Conservation (phyloP, 2,797 vertebrate species). For the Hybognathus amarus region DNA sequence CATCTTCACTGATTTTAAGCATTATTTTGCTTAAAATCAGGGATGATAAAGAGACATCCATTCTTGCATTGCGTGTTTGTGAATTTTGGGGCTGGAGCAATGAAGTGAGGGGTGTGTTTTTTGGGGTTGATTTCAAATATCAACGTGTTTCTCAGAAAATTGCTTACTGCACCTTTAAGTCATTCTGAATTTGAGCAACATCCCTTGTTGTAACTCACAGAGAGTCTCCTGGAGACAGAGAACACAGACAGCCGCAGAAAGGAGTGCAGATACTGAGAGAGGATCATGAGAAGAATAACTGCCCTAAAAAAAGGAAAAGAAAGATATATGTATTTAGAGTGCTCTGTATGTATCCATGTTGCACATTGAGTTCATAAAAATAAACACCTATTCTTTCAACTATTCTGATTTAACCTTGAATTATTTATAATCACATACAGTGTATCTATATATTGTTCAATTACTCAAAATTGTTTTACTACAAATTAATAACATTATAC, state of each 20-base stretch:
- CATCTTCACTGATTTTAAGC: neutral
- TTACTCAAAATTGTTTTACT: neutral
- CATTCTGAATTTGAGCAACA: neutral
- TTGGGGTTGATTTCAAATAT: neutral
- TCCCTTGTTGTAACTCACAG: conserved; percentile 68
- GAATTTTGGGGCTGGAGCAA: neutral
- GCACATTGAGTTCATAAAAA: neutral
- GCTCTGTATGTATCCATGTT: neutral
- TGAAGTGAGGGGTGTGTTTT: neutral
- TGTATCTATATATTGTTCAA: neutral
- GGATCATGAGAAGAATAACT: conserved; percentile 74
- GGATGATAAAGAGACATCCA: neutral
- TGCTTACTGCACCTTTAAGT: neutral
- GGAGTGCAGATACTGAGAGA: conserved; percentile 81
- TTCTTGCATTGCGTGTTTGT: neutral
- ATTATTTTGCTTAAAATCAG: neutral
- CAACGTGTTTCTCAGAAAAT: neutral
- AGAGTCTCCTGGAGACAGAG: conserved; percentile 74
- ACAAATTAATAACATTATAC: neutral
- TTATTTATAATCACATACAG: neutral
- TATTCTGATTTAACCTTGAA: neutral
- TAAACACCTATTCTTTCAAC: neutral
- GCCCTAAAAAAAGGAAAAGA: conserved; percentile 70
- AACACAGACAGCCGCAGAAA: conserved; percentile 44
- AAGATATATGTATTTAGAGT: neutral